Percentiles rank a stretch among this genome's conserved stretches.
Evolutionary conservation across 1,140 invertebrate genomes (phyloP).

Genomic region (Alviniconcha marisindica): DNA sequence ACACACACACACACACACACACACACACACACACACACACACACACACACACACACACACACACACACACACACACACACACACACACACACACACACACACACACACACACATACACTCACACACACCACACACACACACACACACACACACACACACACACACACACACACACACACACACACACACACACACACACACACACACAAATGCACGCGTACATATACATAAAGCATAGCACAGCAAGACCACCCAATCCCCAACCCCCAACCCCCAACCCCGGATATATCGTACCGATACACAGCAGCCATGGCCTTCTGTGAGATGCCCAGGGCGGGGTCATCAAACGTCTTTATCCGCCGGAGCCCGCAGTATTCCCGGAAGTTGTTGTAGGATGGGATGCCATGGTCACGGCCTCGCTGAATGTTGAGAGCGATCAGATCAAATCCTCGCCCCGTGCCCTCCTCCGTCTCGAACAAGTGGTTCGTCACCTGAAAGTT

Average conservation of each 20-base stretch:
- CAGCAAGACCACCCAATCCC: neutral
- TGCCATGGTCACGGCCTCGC: constrained; percentile 50
- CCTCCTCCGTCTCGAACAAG: constrained; percentile 39
- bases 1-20: no score
- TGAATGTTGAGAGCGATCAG: constrained; percentile 44
- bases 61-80: no score
- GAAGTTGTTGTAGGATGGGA: constrained; percentile 77
- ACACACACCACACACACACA: no score
- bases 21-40: no score
- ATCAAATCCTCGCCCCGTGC: constrained; percentile 30
- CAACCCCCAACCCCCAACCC: neutral
- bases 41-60: no score
- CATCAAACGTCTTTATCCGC: constrained; percentile 52
- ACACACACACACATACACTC: neutral
- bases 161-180: neutral
- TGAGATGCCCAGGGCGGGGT: constrained; percentile 27
- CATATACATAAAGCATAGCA: neutral
- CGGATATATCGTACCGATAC: no score
- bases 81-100: no score
- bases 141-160: no score
- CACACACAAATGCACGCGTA: no score
- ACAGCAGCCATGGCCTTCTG: constrained; percentile 10
- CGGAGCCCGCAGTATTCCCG: constrained; percentile 57
- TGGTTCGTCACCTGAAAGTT: constrained; percentile 39
- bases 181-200: no score